Base-by-base conservation (phyloP, 2,888 invertebrate species). In the Drosophila barbarae region DNA sequence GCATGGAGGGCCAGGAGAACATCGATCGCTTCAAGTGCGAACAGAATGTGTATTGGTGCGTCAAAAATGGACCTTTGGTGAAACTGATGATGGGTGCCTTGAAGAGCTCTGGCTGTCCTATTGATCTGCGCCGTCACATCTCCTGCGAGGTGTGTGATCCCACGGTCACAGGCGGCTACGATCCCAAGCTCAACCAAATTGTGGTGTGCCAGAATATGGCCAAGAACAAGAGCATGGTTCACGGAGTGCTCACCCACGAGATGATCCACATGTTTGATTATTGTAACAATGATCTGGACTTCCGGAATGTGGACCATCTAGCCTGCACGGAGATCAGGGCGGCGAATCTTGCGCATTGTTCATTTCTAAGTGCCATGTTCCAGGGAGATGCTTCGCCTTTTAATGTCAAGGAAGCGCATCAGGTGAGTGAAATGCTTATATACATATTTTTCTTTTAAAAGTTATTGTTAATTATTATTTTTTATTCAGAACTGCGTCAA, bases 181-280 rank as follows among this genome's bases (percentile, higher is more conserved):
- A 89, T 70, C 89, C 89, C 0, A 76, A 86, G 6, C 72, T 87
- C 3, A 88, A 87, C 74, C 88, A 89, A 76, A 93, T 98, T 69
- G 94, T 98, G 0, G 92, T 98, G 2, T 98, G 98, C 81, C 96
- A 98, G 87, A 98, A 98, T 89, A 94, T 93, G 58, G 94, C 94
- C 0, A 91, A 89, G 21, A 91, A 90, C 28, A 91, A 93, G 85
- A 93, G 93, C 12, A 91, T 93, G 88, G 93, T 96, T 0, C 95
- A 95, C 87, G 94, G 94, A 23, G 95, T 97, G 1, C 87, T 98
- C 41, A 93, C 94, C 0, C 98, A 98, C 84, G 98, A 98, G 90
- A 93, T 98, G 92, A 94, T 98, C 47, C 98, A 98, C 88, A 98
- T 98, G 96, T 98, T 97, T 86, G 98, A 98, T 89, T 95, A 93